Conservation (phyloP, 2,113 vertebrate genomes). For the Mesembrinibis cayennensis region DNA sequence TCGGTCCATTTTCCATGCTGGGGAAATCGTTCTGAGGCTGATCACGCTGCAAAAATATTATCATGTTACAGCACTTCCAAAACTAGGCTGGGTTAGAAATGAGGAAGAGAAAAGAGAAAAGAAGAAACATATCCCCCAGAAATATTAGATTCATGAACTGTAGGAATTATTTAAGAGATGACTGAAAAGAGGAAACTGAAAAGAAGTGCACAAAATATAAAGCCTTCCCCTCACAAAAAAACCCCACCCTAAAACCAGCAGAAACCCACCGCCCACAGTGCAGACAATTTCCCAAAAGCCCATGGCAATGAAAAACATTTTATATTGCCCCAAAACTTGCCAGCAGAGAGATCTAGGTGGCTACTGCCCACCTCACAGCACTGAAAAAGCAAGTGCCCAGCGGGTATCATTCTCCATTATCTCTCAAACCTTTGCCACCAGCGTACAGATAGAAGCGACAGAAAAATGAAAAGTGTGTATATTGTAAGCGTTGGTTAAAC, state of each 20-base stretch:
- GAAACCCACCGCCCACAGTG: background rate
- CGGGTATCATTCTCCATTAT: slow-evolving; percentile 77
- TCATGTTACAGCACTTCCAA: background rate
- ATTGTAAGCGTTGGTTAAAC: slow-evolving; percentile 86
- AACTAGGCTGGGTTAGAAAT: background rate
- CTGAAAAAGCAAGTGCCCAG: slow-evolving; percentile 39
- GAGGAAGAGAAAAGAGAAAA: slow-evolving; percentile 54
- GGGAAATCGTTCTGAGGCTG: background rate
- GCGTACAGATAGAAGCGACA: slow-evolving; percentile 57
- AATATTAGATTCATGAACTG: slow-evolving; percentile 59
- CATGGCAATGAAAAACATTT: slow-evolving; percentile 72
- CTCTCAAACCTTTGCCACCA: slow-evolving; percentile 80
- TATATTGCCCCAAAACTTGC: slow-evolving; percentile 65
- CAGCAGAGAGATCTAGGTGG: slow-evolving; percentile 69
- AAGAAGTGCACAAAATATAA: slow-evolving; percentile 57
- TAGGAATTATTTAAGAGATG: slow-evolving; percentile 74
- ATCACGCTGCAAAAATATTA: background rate
- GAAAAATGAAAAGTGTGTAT: slow-evolving; percentile 79
- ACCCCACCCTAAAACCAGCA: background rate
- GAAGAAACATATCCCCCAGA: slow-evolving; percentile 54
- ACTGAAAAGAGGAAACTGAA: slow-evolving; percentile 70
- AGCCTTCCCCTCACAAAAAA: background rate
- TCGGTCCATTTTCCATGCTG: background rate
- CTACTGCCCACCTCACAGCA: slow-evolving; percentile 58
- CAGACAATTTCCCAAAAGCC: slow-evolving; percentile 69